These are phyloP conservation scores for Dasyprocta punctata DNA, from an alignment of 2,113 vertebrate genomes.

Conservation along the genomic window DNA sequence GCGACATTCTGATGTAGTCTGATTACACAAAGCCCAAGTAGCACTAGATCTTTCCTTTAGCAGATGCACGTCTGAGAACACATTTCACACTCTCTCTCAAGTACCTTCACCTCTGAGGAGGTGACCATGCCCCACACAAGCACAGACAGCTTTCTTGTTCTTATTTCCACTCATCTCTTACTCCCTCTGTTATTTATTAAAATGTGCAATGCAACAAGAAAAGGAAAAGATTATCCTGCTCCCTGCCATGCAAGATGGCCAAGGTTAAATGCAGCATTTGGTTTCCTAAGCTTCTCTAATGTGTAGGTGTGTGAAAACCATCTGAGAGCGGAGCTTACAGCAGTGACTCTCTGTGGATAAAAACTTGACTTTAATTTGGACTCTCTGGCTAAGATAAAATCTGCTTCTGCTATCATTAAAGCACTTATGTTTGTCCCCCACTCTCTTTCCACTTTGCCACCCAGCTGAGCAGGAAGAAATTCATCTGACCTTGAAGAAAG, in stretches of 20 bases:
- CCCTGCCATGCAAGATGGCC: conserved; percentile 60
- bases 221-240: conserved; percentile 70
- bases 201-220: conserved; percentile 59
- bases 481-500: conserved; percentile 78
- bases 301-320: conserved; percentile 68
- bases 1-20: neutral
- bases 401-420: conserved; percentile 69
- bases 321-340: conserved; percentile 42
- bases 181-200: conserved; percentile 67
- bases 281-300: conserved; percentile 78
- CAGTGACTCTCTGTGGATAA: conserved; percentile 59
- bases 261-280: conserved; percentile 78
- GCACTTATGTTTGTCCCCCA: conserved; percentile 44
- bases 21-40: neutral
- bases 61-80: neutral
- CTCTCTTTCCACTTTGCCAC: conserved; percentile 62
- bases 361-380: conserved; percentile 78
- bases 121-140: neutral
- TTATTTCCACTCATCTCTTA: neutral
- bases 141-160: conserved; percentile 1
- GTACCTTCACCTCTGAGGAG: conserved; percentile 24
- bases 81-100: neutral
- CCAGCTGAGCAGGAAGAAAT: conserved; percentile 74
- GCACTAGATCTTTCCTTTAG: neutral
- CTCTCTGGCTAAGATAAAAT: conserved; percentile 66